Evolutionary conservation across 2,888 invertebrate genomes (phyloP).

Genomic region (Fissipunctia ypsillon): DNA sequence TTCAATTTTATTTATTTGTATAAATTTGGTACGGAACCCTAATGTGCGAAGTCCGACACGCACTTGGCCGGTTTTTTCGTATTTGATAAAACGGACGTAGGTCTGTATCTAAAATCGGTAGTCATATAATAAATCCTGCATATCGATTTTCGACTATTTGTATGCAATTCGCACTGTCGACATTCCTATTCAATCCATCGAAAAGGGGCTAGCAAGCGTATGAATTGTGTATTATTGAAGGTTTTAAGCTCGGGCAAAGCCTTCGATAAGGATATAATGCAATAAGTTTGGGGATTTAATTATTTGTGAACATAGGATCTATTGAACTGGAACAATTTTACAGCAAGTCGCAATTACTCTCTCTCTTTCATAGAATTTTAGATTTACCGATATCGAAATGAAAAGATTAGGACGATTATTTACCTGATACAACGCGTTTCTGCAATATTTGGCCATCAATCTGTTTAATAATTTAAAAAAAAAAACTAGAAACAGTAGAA

Average conservation of each 20-base stretch:
- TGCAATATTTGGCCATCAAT: background rate
- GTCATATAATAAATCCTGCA: constrained; percentile 7
- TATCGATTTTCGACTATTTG: constrained; percentile 29
- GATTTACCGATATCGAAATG: background rate
- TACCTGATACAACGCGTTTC: background rate
- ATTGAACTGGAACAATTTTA: background rate
- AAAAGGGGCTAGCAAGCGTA: background rate
- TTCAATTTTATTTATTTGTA: too few species aligned
- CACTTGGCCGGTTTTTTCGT: too few species aligned
- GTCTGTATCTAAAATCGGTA: background rate
- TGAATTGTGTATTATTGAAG: background rate
- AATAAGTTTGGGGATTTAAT: background rate
- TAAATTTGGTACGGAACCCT: too few species aligned
- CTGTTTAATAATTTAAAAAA: background rate
- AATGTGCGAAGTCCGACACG: too few species aligned
- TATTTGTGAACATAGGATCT: background rate
- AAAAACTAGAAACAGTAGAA: too few species aligned
- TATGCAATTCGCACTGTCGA: constrained; percentile 37
- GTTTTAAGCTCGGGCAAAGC: background rate
- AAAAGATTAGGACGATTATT: background rate
- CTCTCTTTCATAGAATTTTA: background rate
- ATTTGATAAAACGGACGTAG: background rate
- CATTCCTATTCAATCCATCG: constrained; percentile 31
- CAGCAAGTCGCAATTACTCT: background rate
- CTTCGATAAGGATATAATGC: background rate